Evolutionary conservation across 2,888 invertebrate species (phyloP), one percentile per base, ranked within the genome.

Genomic region (Fragum whitleyi): DNA sequence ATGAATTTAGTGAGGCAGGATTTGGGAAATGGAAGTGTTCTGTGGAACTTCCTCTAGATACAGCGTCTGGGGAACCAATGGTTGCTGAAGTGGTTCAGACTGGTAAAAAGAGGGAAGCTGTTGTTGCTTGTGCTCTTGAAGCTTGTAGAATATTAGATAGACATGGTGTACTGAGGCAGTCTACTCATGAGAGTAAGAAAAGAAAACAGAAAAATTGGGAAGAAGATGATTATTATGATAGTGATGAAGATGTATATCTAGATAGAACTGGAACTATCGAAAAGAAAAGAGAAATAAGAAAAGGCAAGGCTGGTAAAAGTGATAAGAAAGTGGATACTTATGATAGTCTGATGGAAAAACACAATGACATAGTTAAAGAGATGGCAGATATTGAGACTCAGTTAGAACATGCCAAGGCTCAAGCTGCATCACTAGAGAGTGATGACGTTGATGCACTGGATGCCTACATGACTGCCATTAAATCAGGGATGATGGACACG

Each of bases 241-340:
- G 97, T 0, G 98, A 99, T 91, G 99, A 99, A 81, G 99, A 99
- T 94, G 97, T 97, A 28, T 99, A 97, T 95, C 95, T 98, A 73
- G 99, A 99, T 93, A 95, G 99, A 83, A 99, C 99, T 0, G 99
- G 99, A 0, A 96, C 96, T 75, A 96, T 99, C 28, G 98, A 98
- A 93, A 96, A 96, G 88, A 98, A 98, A 93, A 95, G 99, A 9
- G 95, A 96, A 88, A 95, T 96, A 78, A 95, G 98, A 74, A 97
- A 97, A 96, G 95, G 93, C 77, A 94, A 95, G 81, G 93, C 94
- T 53, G 95, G 95, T 1, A 95, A 95, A 92, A 94, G 95, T 23
- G 88, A 87, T 28, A 87, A 91, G 59, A 86, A 88, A 71, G 87
- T 89, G 23, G 95, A 95, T 85, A 95, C 95, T 0, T 96, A 95